Conservation (phyloP, 1,140 invertebrate species). For the Drosophila fuyamai region DNA sequence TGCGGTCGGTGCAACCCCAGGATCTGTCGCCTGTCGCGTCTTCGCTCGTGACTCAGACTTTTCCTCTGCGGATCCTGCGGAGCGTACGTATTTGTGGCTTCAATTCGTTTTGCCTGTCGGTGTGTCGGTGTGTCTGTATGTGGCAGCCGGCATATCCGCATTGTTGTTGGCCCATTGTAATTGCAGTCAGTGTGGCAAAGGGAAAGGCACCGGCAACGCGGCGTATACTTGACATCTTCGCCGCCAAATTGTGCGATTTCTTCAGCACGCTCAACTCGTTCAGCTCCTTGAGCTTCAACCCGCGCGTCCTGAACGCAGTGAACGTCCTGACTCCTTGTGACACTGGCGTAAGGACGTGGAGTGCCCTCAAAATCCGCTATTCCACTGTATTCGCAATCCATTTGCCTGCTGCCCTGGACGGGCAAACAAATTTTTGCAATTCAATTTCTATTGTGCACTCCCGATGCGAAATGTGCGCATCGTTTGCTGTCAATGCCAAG, state of each 20-base stretch:
- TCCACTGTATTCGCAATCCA: constrained; percentile 30
- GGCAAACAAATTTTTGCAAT: constrained; percentile 82
- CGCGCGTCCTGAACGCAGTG: background rate
- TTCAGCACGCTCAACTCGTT: constrained; percentile 13
- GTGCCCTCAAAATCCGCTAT: constrained; percentile 38
- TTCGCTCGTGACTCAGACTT: constrained; percentile 25
- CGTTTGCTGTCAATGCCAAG: constrained; percentile 78
- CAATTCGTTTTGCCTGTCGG: background rate
- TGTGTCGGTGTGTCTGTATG: constrained; percentile 10
- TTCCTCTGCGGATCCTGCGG: constrained; percentile 11
- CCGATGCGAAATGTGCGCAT: constrained; percentile 63
- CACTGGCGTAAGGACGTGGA: constrained; percentile 64
- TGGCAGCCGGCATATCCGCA: constrained; percentile 41
- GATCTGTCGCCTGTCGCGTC: constrained; percentile 28
- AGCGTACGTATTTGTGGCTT: constrained; percentile 24
- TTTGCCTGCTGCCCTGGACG: constrained; percentile 55
- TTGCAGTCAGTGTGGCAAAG: constrained; percentile 66
- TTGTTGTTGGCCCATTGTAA: constrained; percentile 64
- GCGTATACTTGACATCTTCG: constrained; percentile 78
- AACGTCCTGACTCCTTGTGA: constrained; percentile 30
- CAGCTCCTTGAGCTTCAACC: constrained; percentile 10
- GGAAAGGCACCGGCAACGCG: constrained; percentile 26
- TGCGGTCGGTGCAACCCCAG: constrained; percentile 28
- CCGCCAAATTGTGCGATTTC: constrained; percentile 81
- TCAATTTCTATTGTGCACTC: constrained; percentile 78